A percentile compares a stretch with the other conserved stretches of the same genome.
Conservation (phyloP, 2,113 vertebrate genomes). For the Chaenocephalus aceratus region DNA sequence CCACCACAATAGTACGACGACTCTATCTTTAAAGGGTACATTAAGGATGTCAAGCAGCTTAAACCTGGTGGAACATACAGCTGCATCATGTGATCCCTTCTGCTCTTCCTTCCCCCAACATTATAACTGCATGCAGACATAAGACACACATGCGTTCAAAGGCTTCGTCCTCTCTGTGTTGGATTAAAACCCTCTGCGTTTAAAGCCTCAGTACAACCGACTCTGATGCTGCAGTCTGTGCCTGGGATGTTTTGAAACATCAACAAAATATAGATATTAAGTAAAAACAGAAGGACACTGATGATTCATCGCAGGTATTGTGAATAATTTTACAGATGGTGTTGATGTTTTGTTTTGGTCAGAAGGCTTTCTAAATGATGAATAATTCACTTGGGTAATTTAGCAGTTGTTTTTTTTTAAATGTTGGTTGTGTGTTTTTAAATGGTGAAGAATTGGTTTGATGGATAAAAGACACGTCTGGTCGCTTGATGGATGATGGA, state of each 20-base stretch:
- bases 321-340: neutral
- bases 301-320: constrained; percentile 1
- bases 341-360: neutral
- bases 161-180: neutral
- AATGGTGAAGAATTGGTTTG: too few relatives aligned
- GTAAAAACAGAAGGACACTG: neutral
- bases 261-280: neutral
- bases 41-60: constrained; percentile 39
- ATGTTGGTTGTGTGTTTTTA: too few relatives aligned
- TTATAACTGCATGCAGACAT: constrained; percentile 25
- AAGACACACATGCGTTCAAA: constrained; percentile 18
- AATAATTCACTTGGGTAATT: too few relatives aligned
- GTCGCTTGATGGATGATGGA: neutral
- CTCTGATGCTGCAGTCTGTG: constrained; percentile 6
- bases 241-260: neutral
- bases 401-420: too few relatives aligned
- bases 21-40: constrained; percentile 14
- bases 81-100: constrained; percentile 43
- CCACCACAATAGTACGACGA: constrained; percentile 11
- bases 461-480: too few relatives aligned
- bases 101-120: constrained; percentile 15
- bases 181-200: constrained; percentile 58
- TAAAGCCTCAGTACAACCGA: constrained; percentile 26
- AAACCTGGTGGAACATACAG: constrained; percentile 54
- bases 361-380: neutral